These are phyloP conservation scores for Lapara coniferarum DNA, from an alignment of 2,888 invertebrate genomes.

Conservation along the genomic window DNA sequence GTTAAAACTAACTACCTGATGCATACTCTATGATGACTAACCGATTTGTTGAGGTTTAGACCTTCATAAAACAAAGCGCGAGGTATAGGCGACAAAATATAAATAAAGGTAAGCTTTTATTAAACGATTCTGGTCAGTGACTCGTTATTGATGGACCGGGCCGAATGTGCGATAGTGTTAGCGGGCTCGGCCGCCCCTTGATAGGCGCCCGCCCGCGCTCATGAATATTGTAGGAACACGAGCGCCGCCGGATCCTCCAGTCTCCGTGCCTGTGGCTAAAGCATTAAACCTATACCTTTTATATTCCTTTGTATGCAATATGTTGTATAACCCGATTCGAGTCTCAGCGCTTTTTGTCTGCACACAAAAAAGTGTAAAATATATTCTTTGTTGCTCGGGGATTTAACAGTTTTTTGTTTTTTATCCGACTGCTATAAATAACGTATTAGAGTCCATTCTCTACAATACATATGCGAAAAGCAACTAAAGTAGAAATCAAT, in stretches of 20 bases:
- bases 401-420: constrained; percentile 16
- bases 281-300: constrained; percentile 53
- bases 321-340: constrained; percentile 31
- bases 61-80: not conserved
- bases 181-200: constrained; percentile 43
- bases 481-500: not conserved
- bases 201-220: constrained; percentile 54
- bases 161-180: constrained; percentile 65
- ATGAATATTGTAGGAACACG: constrained; percentile 72
- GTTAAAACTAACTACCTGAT: too few relatives aligned
- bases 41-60: not conserved
- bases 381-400: constrained; percentile 20
- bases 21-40: too few relatives aligned
- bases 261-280: constrained; percentile 59
- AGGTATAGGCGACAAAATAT: constrained; percentile 19
- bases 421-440: not conserved
- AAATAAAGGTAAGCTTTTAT: constrained; percentile 51
- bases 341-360: constrained; percentile 48
- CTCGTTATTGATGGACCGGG: constrained; percentile 71
- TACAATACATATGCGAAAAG: too few relatives aligned
- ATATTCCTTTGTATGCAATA: constrained; percentile 54
- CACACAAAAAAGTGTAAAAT: constrained; percentile 26
- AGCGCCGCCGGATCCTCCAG: constrained; percentile 61
- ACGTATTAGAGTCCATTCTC: not conserved
- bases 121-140: constrained; percentile 69